These are phyloP conservation scores for Amblyraja radiata DNA, from an alignment of 2,797 vertebrate genomes.

Conservation along the genomic window DNA sequence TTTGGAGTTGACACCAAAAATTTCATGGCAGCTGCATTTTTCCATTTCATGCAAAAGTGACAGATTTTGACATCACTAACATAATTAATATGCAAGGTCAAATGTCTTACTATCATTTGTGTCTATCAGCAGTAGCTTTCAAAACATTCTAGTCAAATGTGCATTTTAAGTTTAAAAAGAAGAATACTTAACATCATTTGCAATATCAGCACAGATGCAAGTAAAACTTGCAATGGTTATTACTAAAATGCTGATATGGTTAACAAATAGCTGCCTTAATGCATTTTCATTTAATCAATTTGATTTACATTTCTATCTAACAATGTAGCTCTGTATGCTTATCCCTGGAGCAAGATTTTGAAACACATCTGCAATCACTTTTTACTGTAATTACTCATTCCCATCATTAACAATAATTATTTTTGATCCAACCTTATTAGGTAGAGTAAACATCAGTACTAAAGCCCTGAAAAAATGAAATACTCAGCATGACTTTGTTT, in stretches of 20 bases:
- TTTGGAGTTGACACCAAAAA: constrained; percentile 1
- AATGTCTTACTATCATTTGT: not conserved
- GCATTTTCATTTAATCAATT: constrained; percentile 38
- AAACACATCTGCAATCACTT: constrained; percentile 38
- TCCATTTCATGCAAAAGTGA: not conserved
- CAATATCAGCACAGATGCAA: not conserved
- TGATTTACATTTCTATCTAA: constrained; percentile 36
- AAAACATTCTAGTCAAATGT: not conserved
- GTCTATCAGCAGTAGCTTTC: not conserved
- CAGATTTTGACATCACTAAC: not conserved
- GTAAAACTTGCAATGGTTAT: constrained; percentile 3
- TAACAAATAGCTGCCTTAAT: constrained; percentile 1
- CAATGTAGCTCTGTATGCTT: constrained; percentile 30
- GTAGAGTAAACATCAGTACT: constrained; percentile 36
- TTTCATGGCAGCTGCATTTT: not conserved
- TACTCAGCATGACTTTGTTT: constrained; percentile 26
- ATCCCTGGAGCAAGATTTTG: constrained; percentile 24
- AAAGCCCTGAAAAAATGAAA: constrained; percentile 31
- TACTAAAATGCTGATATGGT: constrained; percentile 3
- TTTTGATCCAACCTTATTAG: constrained; percentile 37
- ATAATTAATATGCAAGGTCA: not conserved
- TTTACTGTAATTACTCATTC: constrained; percentile 37
- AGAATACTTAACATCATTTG: constrained; percentile 11
- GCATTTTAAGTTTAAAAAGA: not conserved
- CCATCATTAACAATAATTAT: constrained; percentile 37